A percentile compares a stretch with the other conserved stretches of the same genome.
Evolutionary conservation across 2,888 invertebrate species (phyloP).

Genomic region (Perithous albicinctus): DNA sequence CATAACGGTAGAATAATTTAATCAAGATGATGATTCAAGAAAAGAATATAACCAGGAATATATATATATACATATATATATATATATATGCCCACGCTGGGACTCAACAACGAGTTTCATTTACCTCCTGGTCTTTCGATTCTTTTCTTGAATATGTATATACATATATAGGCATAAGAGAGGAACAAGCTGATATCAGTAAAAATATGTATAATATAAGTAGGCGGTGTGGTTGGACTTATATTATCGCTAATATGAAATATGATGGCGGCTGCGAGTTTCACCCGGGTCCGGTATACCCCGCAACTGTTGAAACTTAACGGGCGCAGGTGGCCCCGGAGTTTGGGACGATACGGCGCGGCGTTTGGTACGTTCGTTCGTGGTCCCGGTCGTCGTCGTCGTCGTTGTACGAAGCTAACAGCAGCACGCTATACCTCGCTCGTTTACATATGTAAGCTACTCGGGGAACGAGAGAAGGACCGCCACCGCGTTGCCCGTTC

Average conservation of each 20-base stretch:
- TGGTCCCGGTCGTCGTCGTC: too few species aligned
- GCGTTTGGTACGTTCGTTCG: constrained; percentile 27
- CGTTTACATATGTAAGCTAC: constrained; percentile 69
- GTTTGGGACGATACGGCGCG: constrained; percentile 52
- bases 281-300: constrained; percentile 40
- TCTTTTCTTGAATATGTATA: not conserved
- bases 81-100: too few species aligned
- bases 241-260: constrained; percentile 82
- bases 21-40: not conserved
- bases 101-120: too few species aligned
- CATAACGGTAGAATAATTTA: not conserved
- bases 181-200: constrained; percentile 40
- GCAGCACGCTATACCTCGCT: constrained; percentile 56
- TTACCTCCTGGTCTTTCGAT: too few species aligned
- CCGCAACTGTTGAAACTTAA: constrained; percentile 80
- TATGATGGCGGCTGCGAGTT: constrained; percentile 79
- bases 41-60: constrained; percentile 11
- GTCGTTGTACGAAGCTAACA: too few species aligned
- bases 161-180: not conserved
- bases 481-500: constrained; percentile 67
- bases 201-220: constrained; percentile 41
- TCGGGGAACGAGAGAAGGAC: constrained; percentile 62
- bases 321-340: constrained; percentile 79
- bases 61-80: not conserved
- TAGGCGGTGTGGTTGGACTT: constrained; percentile 63